Evolutionary conservation across 2,113 vertebrate species (phyloP).

Genomic region (Chaetops frenatus): DNA sequence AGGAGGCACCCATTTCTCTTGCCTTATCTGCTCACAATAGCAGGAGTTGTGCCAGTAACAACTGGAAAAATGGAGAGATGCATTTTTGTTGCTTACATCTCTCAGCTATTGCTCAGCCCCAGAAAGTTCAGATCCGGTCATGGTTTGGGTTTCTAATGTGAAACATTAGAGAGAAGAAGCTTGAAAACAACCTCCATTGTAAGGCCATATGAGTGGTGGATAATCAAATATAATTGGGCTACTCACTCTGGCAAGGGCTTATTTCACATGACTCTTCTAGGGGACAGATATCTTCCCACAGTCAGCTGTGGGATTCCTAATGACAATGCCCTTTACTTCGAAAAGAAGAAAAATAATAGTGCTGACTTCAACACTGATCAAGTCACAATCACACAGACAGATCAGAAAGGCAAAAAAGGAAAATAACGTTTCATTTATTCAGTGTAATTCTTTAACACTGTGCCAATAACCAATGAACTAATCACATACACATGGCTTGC

Average conservation of each 20-base stretch:
- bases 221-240: background rate
- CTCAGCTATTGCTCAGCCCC: background rate
- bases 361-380: background rate
- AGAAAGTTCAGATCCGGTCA: background rate
- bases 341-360: conserved; percentile 25
- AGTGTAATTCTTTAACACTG: conserved; percentile 1
- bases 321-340: background rate
- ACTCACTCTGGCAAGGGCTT: background rate
- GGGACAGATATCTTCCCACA: background rate
- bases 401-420: background rate
- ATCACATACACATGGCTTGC: background rate
- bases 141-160: background rate
- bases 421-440: background rate
- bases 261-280: background rate
- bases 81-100: background rate
- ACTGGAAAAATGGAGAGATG: background rate
- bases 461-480: background rate
- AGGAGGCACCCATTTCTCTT: background rate
- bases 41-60: background rate
- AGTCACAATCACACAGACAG: background rate
- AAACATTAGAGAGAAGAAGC: background rate
- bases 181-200: background rate
- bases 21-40: background rate
- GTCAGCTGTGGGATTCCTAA: background rate
- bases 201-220: background rate